Base-by-base conservation (phyloP, 2,113 vertebrate species). In the Phoxinus phoxinus region DNA sequence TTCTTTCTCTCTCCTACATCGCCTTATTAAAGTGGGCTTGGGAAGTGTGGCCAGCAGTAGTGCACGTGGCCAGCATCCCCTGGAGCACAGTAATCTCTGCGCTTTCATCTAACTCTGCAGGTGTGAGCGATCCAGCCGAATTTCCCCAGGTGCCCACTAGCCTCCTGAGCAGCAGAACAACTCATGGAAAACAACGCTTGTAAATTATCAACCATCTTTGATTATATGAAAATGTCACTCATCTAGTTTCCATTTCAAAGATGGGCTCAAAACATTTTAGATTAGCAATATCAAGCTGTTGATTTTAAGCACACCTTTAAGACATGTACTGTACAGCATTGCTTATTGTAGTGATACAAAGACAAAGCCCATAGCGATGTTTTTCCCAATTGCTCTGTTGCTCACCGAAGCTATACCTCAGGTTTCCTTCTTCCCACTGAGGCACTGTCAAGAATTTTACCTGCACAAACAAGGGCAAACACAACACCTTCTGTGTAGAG, bases 401-500 rank as follows among this genome's bases (percentile, higher is more conserved):
- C 35, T 37, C 56, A 79, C 71, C n/a, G 74, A 69, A 56, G 53
- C 41, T 69, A 10, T 73, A 23, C 15, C 73, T 83, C 72, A 35
- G 15, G 72, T 74, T 76, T 77, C 51, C 25, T 84, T 67, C 37
- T 23, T 58, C 59, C 30, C 27, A 6, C 19, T 79, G 61, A 61
- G 48, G 30, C 25, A 37, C 73, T 61, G 25, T 86, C 78, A 86
- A 23, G 44, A 79, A 78, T 83, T 79, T 74, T 56, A 83, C 35
- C 27, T 61, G 63, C 71, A 19, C 58, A 63, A 72, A 79, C 74
- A 72, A 78, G 58, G 25, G 37, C 27, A 61, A 69, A 53, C 48
- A 75, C 71, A 81, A 84, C 67, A 84, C 80, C 37, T 61, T 75
- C 48, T 59, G 72, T 81, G 37, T 86, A 72, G 63, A 86, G 84